These are phyloP conservation scores for Mesochorus sp. DNA, from an alignment of 2,888 invertebrate genomes.

Conservation along the genomic window DNA sequence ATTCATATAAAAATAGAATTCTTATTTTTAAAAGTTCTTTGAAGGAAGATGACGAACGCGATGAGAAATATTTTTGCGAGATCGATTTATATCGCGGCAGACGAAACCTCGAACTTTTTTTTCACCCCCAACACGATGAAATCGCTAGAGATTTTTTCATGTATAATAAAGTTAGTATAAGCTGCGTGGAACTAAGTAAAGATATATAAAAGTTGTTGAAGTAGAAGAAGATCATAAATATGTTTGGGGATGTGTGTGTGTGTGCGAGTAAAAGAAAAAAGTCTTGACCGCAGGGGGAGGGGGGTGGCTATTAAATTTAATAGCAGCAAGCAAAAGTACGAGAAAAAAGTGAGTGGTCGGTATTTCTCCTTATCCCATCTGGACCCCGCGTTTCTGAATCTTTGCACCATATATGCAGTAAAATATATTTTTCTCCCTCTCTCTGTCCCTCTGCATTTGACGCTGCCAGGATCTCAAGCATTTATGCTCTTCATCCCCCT, in stretches of 20 bases:
- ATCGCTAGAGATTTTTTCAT: slow-evolving; percentile 48
- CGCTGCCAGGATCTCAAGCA: slow-evolving; percentile 9
- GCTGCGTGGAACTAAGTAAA: neutral
- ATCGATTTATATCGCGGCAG: slow-evolving; percentile 45
- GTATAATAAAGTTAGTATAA: slow-evolving; percentile 8
- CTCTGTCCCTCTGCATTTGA: no score
- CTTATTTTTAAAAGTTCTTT: slow-evolving; percentile 26
- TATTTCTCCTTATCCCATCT: slow-evolving; percentile 59
- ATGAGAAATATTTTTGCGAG: slow-evolving; percentile 30
- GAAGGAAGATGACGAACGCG: neutral
- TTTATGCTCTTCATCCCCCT: slow-evolving; percentile 23
- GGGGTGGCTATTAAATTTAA: slow-evolving; percentile 77
- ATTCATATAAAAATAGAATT: slow-evolving; percentile 11
- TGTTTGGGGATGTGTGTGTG: no score
- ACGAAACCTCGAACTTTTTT: slow-evolving; percentile 50
- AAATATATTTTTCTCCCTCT: neutral
- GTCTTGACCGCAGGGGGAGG: slow-evolving; percentile 48
- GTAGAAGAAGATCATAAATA: slow-evolving; percentile 56
- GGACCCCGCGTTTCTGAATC: slow-evolving; percentile 39
- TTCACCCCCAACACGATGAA: neutral
- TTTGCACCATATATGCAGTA: neutral
- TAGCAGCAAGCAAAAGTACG: slow-evolving; percentile 67
- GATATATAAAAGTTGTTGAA: neutral
- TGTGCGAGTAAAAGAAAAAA: slow-evolving; percentile 11
- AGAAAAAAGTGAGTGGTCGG: slow-evolving; percentile 57